phyloP scores from a whole-genome alignment of 2,113 vertebrate genomes.

The Sinocyclocheilus grahami region DNA sequence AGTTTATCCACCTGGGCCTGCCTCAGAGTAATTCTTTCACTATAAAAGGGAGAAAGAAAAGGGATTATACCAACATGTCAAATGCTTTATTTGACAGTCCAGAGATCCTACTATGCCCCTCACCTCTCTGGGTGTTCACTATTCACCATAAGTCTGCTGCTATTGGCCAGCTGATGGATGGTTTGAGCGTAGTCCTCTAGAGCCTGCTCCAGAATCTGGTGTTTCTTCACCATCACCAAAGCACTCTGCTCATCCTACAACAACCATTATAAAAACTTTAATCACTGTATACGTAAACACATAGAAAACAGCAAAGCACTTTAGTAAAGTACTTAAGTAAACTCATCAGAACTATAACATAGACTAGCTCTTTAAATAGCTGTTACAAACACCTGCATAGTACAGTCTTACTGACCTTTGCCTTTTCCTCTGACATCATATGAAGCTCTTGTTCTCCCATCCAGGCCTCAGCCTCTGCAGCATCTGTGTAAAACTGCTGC shows the following conservation, averaged over 20 bases:
- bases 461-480: slow-evolving; percentile 89
- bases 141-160: slow-evolving; percentile 88
- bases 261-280: not conserved
- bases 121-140: slow-evolving; percentile 89
- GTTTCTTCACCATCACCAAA: slow-evolving; percentile 90
- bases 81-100: not conserved
- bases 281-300: not conserved
- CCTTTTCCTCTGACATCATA: slow-evolving; percentile 95
- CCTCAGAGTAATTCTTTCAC: slow-evolving; percentile 84
- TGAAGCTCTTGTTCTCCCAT: slow-evolving; percentile 96
- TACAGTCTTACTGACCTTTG: slow-evolving; percentile 78
- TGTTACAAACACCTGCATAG: not conserved
- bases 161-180: slow-evolving; percentile 85
- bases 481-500: slow-evolving; percentile 91
- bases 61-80: not conserved
- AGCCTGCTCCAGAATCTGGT: slow-evolving; percentile 87
- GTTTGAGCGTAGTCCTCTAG: slow-evolving; percentile 89
- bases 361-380: not conserved
- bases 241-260: slow-evolving; percentile 89
- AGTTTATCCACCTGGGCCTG: slow-evolving; percentile 92
- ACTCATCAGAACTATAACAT: not conserved
- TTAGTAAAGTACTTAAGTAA: not conserved
- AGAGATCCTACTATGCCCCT: slow-evolving; percentile 41
- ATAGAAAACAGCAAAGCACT: not conserved
- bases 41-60: slow-evolving; percentile 41